Conservation (phyloP, 2,797 vertebrate species). For the Acrossocheilus wenchowensis region DNA sequence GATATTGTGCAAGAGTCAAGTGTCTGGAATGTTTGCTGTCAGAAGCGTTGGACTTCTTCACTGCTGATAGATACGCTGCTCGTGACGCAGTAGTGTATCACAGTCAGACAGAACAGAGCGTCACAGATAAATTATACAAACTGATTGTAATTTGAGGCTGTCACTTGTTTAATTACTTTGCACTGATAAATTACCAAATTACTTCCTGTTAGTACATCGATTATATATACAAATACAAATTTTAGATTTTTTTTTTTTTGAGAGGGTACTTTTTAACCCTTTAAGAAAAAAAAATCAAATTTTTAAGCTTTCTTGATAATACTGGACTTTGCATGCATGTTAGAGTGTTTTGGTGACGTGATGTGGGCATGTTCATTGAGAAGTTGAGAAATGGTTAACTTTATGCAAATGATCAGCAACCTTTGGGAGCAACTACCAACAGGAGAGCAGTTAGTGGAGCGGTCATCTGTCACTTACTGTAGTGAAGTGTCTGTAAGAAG, state of each 20-base stretch:
- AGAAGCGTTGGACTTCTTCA: conserved; percentile 44
- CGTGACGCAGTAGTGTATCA: background rate
- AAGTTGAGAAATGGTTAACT: background rate
- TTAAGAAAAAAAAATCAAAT: no score
- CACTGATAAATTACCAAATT: background rate
- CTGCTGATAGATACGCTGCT: background rate
- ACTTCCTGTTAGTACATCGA: background rate
- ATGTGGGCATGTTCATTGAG: background rate
- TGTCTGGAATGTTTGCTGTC: conserved; percentile 40
- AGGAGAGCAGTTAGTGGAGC: no score
- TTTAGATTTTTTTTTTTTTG: no score
- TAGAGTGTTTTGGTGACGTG: background rate
- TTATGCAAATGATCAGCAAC: background rate
- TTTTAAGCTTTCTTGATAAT: background rate
- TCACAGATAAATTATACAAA: conserved; percentile 17
- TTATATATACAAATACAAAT: no score
- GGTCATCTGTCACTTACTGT: background rate
- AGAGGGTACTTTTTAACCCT: no score
- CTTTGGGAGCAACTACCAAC: background rate
- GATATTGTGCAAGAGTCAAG: background rate
- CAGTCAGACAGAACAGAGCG: background rate
- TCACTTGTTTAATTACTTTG: background rate
- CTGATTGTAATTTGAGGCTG: background rate
- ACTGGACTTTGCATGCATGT: background rate
- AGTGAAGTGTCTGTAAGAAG: background rate